phyloP scores from a whole-genome alignment of 2,797 vertebrate species.

The Salarias fasciatus region DNA sequence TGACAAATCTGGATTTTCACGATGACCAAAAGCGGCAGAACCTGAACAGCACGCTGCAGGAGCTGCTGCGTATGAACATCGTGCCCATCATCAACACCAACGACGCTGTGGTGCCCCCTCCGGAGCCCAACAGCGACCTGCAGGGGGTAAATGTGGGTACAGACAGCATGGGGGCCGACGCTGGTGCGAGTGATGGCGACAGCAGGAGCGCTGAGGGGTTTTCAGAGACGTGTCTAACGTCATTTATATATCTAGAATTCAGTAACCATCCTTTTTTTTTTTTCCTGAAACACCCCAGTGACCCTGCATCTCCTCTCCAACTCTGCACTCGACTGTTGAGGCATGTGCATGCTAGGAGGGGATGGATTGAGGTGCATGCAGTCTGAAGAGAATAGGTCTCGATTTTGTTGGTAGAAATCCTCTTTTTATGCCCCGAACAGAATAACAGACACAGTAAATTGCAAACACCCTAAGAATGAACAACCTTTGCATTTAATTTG shows the following conservation, averaged over 20 bases:
- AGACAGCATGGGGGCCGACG: conserved; percentile 66
- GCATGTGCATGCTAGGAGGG: conserved; percentile 48
- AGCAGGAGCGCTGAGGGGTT: conserved; percentile 26
- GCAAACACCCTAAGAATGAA: too few species aligned
- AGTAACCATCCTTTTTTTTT: conserved; percentile 11
- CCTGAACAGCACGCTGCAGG: conserved; percentile 93
- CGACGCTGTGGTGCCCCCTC: conserved; percentile 96
- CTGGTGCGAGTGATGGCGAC: conserved; percentile 36
- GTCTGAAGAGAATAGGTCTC: conserved; percentile 24
- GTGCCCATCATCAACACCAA: conserved; percentile 99
- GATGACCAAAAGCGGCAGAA: conserved; percentile 96
- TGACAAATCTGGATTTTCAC: conserved; percentile 97
- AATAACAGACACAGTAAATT: conserved; percentile 32
- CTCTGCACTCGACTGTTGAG: conserved; percentile 30
- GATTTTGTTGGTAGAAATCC: conserved; percentile 31
- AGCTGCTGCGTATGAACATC: conserved; percentile 97
- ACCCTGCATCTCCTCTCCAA: conserved; percentile 40
- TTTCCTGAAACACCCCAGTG: conserved; percentile 28
- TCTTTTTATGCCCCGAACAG: conserved; percentile 9
- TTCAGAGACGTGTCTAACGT: conserved; percentile 12
- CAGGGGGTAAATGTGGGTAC: conserved; percentile 99
- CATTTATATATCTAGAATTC: conserved; percentile 3
- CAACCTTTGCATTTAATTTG: too few species aligned
- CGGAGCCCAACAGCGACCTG: conserved; percentile 96
- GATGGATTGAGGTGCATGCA: conserved; percentile 25